Conservation (phyloP, 37 sponge, comb jelly and placozoan genomes). For the Halichondria panicea region DNA sequence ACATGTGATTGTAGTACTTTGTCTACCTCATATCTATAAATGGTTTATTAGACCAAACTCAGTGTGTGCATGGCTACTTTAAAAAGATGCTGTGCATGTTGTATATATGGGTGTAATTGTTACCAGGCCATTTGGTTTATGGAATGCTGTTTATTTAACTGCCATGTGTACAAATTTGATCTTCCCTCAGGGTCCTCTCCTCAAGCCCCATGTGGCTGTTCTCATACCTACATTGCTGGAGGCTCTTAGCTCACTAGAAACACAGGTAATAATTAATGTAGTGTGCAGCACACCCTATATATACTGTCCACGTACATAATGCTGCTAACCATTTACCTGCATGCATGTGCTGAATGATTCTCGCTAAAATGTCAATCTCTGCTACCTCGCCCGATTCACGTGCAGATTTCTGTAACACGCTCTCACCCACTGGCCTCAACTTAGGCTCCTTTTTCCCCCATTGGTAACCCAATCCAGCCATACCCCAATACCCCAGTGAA, state of each 20-base stretch:
- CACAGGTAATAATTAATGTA: too few species aligned
- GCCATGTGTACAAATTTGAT: not conserved
- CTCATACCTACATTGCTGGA: conserved; percentile 74
- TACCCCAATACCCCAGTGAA: too few species aligned
- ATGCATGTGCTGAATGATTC: not conserved
- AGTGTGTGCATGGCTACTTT: not conserved
- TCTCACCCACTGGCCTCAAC: too few species aligned
- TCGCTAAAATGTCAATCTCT: too few species aligned
- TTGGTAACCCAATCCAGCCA: too few species aligned
- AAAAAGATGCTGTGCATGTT: not conserved
- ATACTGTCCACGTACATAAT: too few species aligned
- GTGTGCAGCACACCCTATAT: not conserved
- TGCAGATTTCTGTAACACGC: too few species aligned
- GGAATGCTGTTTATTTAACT: not conserved
- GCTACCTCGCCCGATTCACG: too few species aligned
- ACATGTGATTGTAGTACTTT: too few species aligned
- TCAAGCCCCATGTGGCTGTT: conserved; percentile 82
- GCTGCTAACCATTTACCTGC: too few species aligned
- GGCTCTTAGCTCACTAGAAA: conserved; percentile 76
- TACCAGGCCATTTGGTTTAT: not conserved
- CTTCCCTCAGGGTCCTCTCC: conserved; percentile 48
- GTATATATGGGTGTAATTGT: not conserved
- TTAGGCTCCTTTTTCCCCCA: not conserved
- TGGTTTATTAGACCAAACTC: not conserved
- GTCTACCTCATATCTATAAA: too few species aligned